Conservation (phyloP, 1,140 invertebrate genomes). For the Trinorchestia longiramus region DNA sequence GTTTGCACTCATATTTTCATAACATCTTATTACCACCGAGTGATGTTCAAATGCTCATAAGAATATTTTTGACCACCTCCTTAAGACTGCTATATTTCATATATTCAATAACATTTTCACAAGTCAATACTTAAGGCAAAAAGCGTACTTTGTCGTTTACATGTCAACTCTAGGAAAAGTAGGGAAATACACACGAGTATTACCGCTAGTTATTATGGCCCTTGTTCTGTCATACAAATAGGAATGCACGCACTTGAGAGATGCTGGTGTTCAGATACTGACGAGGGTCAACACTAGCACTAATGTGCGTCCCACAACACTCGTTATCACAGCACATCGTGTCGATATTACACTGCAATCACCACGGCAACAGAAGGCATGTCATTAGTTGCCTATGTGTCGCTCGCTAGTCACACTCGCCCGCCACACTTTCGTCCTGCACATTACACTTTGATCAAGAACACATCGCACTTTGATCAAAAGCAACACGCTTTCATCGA, state of each 20-base stretch:
- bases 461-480: slow-evolving; percentile 16
- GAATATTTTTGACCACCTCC: too few species aligned
- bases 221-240: background rate
- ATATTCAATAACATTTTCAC: too few species aligned
- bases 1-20: too few species aligned
- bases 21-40: too few species aligned
- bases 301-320: background rate
- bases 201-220: too few species aligned
- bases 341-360: background rate
- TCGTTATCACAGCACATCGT: background rate
- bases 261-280: background rate
- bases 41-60: too few species aligned
- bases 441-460: background rate
- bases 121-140: too few species aligned
- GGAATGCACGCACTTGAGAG: background rate
- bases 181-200: too few species aligned
- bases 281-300: background rate
- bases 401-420: background rate
- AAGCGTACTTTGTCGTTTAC: too few species aligned
- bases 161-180: too few species aligned
- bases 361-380: background rate
- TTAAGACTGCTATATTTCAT: too few species aligned
- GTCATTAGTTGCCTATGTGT: background rate
- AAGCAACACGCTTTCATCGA: slow-evolving; percentile 10
- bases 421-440: background rate